A percentile compares a stretch with the other conserved stretches of the same genome.
These are phyloP conservation scores for Pteromalus puparum DNA, from an alignment of 1,140 invertebrate species.

Conservation along the genomic window DNA sequence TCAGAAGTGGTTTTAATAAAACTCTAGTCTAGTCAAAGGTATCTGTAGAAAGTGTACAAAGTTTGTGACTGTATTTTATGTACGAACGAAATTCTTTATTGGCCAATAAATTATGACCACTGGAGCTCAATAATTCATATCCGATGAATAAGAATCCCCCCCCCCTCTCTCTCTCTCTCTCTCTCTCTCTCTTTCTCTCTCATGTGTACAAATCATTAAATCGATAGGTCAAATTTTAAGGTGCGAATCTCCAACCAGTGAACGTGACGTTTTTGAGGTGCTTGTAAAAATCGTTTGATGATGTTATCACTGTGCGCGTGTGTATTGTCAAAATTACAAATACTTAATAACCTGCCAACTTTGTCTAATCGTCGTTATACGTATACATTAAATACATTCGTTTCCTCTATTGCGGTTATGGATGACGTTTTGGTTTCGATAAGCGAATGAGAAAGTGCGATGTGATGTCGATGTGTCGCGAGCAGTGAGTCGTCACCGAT, in stretches of 20 bases:
- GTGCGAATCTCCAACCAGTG: no score
- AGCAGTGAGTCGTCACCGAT: background rate
- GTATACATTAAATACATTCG: no score
- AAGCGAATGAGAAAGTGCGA: background rate
- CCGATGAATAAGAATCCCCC: background rate
- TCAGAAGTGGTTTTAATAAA: background rate
- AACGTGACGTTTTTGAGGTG: no score
- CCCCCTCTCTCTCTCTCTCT: no score
- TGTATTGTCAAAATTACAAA: background rate
- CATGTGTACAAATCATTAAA: constrained; percentile 2
- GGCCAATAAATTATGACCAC: constrained; percentile 25
- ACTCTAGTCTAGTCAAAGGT: background rate
- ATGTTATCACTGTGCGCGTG: background rate
- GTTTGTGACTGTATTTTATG: no score
- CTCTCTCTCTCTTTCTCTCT: background rate
- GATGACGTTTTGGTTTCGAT: constrained; percentile 15
- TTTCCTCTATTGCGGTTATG: background rate
- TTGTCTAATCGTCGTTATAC: no score
- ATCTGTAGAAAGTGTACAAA: background rate
- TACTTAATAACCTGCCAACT: background rate
- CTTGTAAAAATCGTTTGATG: no score
- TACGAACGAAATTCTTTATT: background rate
- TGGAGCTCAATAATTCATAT: constrained; percentile 23
- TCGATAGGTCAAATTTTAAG: background rate
- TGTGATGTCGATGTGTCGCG: background rate